phyloP scores from a whole-genome alignment of 2,888 invertebrate genomes.

The Andrena praecox region DNA sequence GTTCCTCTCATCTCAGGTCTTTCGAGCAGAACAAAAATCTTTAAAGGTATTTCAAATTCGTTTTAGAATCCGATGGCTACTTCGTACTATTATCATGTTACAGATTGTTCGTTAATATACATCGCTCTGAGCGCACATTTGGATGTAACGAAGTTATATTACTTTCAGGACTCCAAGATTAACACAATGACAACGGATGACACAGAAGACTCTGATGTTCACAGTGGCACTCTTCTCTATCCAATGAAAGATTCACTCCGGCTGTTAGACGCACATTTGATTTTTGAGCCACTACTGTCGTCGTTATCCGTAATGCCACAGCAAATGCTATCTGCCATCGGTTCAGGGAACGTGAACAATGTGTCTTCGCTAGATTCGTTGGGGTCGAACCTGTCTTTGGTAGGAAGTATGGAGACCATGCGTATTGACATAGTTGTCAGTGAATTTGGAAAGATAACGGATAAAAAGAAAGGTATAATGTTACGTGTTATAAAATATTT shows the following conservation, averaged over 20 bases:
- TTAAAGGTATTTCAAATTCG: slow-evolving; percentile 78
- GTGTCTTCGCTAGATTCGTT: slow-evolving; percentile 93
- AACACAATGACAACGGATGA: slow-evolving; percentile 85
- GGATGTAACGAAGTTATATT: neutral
- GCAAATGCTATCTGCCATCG: slow-evolving; percentile 88
- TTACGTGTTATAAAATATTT: slow-evolving; percentile 66
- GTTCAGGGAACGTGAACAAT: slow-evolving; percentile 86
- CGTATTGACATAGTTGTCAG: slow-evolving; percentile 98
- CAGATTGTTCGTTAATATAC: neutral
- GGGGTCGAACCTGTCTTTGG: slow-evolving; percentile 93
- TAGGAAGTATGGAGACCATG: slow-evolving; percentile 94
- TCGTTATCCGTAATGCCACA: slow-evolving; percentile 96
- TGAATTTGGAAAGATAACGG: slow-evolving; percentile 90
- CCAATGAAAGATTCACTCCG: slow-evolving; percentile 93
- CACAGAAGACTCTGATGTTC: slow-evolving; percentile 83
- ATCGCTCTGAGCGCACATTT: neutral
- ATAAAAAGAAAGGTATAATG: slow-evolving; percentile 86
- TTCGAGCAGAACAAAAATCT: slow-evolving; percentile 82
- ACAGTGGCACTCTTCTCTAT: slow-evolving; percentile 89
- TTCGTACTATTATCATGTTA: slow-evolving; percentile 6
- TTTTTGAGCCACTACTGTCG: slow-evolving; percentile 95
- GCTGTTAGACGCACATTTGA: slow-evolving; percentile 96
- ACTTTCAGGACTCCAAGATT: slow-evolving; percentile 83
- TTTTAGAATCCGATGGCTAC: slow-evolving; percentile 28
- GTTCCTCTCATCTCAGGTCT: slow-evolving; percentile 77